These are phyloP conservation scores for Macrostomum lignano DNA, from an alignment of 1,140 invertebrate species.

Conservation along the genomic window DNA sequence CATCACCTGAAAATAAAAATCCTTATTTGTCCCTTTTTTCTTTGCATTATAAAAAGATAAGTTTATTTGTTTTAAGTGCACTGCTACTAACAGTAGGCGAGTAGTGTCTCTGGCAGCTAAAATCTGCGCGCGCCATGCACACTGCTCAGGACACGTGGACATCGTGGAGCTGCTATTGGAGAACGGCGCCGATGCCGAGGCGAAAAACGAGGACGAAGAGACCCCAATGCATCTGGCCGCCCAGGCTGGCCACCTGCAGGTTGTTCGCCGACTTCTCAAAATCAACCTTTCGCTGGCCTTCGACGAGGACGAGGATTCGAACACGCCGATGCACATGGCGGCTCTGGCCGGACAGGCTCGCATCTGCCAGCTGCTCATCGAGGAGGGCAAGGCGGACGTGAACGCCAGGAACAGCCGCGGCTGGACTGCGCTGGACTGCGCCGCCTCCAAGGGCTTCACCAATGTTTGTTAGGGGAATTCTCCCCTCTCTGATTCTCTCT, in stretches of 20 bases:
- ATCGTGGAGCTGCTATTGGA: slow-evolving; percentile 20
- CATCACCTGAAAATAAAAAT: too few relatives aligned
- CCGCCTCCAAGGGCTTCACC: slow-evolving; percentile 28
- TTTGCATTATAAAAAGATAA: too few relatives aligned
- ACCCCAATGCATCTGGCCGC: slow-evolving; percentile 30
- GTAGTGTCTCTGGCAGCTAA: too few relatives aligned
- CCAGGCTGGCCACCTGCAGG: slow-evolving; percentile 26
- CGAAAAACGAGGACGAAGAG: slow-evolving; percentile 31
- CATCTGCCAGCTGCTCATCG: slow-evolving; percentile 18
- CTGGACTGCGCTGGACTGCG: slow-evolving; percentile 32
- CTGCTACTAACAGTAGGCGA: too few relatives aligned
- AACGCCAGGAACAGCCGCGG: slow-evolving; percentile 26
- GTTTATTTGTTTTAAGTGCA: too few relatives aligned
- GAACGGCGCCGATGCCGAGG: slow-evolving; percentile 29
- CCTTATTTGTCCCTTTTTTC: too few relatives aligned
- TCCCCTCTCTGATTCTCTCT: too few relatives aligned
- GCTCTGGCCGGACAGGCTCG: slow-evolving; percentile 22
- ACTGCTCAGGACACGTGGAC: slow-evolving; percentile 41
- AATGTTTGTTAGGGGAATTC: too few relatives aligned
- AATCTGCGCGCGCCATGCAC: too few relatives aligned
- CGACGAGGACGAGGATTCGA: slow-evolving; percentile 39
- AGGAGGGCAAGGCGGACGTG: slow-evolving; percentile 27
- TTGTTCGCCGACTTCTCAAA: slow-evolving; percentile 34
- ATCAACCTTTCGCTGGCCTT: too few relatives aligned
- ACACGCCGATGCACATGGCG: slow-evolving; percentile 30